Base-by-base conservation (phyloP, 2,888 invertebrate species). In the Drosophila greeni region DNA sequence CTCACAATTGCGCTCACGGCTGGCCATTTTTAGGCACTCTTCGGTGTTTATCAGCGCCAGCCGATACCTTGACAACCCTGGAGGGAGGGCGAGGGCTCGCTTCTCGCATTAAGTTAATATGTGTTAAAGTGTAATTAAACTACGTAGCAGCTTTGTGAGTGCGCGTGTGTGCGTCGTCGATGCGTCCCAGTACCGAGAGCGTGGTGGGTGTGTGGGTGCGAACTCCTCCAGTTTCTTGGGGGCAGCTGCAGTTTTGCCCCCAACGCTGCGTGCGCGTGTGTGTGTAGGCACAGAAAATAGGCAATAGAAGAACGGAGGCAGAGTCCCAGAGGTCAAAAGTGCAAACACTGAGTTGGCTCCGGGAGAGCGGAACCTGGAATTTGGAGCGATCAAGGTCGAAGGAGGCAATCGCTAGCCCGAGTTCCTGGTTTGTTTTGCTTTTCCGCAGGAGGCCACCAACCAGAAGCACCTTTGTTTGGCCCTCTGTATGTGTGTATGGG, bases 321-420 rank as follows among this genome's bases (percentile, higher is more conserved):
- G 62, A 64, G 51, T 31, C 45, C 23, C 76, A 81, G 79, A 79
- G 79, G 79, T 81, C 81, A 80, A 79, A 75, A 80, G 79, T 81
- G 76, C 74, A 53, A 52, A 47, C 29, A 24, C 56, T 52, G 34
- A 45, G 31, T 20, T 31, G n/a, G 31, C 31, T n/a, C 23, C 16
- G 14, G 31, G 39, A 23, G 47, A 59, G 62, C 60, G 47, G 20
- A 34, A 24, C 2, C 33, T 16, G 14, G 20, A 47, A 14, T 18
- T 45, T 14, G 14, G 14, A 8, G 34, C 33, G 24, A 36, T 42
- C 59, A 43, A 62, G 60, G 62, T 43, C 36, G 20, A 9, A 43
- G 47, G 42, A 52, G 70, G 56, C 43, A 68, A 74, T 58, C 20
- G 18, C 33, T 29, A 1, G 34, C 11, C 26, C 37, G 7, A 36